Base-by-base conservation (phyloP, 2,888 invertebrate species). In the Cryptus armator region DNA sequence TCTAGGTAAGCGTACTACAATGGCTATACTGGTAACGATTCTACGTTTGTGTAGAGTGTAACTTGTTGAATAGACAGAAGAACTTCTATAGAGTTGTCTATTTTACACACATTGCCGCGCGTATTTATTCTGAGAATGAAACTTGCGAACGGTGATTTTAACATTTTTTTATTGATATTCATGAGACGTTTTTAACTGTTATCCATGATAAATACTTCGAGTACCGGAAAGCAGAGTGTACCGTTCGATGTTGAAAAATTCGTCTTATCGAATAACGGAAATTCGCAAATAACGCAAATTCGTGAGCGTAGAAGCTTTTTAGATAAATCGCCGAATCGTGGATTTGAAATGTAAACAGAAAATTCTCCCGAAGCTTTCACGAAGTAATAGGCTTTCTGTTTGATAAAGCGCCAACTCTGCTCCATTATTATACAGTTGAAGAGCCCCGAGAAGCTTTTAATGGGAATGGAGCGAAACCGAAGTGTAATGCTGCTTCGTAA, bases 381-480 rank as follows among this genome's bases (percentile, higher is more conserved):
- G 51, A 12, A 44, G 70, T 81, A 44, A 81, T 71, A 70, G 62
- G n/a, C 16, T 48, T 16, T 59, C 14, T 59, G 59, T 81, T 81
- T 76, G 81, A 76, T 19, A 53, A 66, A 29, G 64, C 29, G 76
- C 81, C 81, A 81, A 81, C 76, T 53, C 76, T 76, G 43, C 32
- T 76, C 75, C 70, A 76, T 81, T 81, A 81, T 68, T 32, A 44
- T 64, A 44, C 53, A 32, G 24, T 29, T 12, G 32, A 12, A 29
- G 66, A 48, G 24, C 44, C 12, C 46, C 53, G 56, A 6, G 48
- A 67, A 74, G 80, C 80, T 80, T 80, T 80, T 67, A 80, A 74
- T 37, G 80, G 56, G 19, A 19, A 46, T 19, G 67, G n/a, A n/a
- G n/a, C 19, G 56, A 12, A 44, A 44, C 56, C 32, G 19, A 67